Conservation (phyloP, 2,113 vertebrate genomes). For the Hyla sarda region DNA sequence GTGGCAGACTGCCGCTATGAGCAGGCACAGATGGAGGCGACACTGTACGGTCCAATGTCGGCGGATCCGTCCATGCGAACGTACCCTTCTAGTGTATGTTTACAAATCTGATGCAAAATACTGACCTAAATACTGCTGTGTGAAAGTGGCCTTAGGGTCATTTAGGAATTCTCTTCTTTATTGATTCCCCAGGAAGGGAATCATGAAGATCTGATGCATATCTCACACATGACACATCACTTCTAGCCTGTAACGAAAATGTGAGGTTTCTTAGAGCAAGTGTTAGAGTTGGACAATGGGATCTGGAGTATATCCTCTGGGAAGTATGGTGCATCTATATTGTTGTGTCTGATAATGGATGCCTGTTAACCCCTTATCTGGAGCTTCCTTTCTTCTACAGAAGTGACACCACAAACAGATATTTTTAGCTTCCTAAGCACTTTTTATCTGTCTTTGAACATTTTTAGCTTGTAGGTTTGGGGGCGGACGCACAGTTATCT, state of each 20-base stretch:
- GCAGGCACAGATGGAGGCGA: too few species aligned
- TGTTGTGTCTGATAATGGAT: not conserved
- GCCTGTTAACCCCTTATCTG: slow-evolving; percentile 43
- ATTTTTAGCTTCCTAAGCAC: slow-evolving; percentile 33
- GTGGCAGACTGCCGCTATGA: too few species aligned
- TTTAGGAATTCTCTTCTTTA: not conserved
- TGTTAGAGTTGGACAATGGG: not conserved
- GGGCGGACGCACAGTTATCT: slow-evolving; percentile 35
- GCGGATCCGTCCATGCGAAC: too few species aligned
- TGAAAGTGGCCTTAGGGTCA: too few species aligned
- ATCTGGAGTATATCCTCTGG: not conserved
- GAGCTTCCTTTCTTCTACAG: slow-evolving; percentile 33
- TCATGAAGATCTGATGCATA: too few species aligned
- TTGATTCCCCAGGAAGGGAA: not conserved
- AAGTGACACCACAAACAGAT: slow-evolving; percentile 39
- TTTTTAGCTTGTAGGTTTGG: slow-evolving; percentile 40
- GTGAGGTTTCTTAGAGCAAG: not conserved
- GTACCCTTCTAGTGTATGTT: too few species aligned
- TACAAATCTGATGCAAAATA: too few species aligned
- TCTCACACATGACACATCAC: too few species aligned
- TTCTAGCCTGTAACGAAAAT: not conserved
- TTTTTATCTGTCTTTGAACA: slow-evolving; percentile 43
- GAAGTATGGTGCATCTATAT: not conserved
- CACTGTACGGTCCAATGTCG: too few species aligned
- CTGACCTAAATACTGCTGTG: too few species aligned